Percentiles rank a stretch among this genome's conserved stretches.
These are phyloP conservation scores for Epinephelus coioides DNA, from an alignment of 2,797 vertebrate species.

Conservation along the genomic window DNA sequence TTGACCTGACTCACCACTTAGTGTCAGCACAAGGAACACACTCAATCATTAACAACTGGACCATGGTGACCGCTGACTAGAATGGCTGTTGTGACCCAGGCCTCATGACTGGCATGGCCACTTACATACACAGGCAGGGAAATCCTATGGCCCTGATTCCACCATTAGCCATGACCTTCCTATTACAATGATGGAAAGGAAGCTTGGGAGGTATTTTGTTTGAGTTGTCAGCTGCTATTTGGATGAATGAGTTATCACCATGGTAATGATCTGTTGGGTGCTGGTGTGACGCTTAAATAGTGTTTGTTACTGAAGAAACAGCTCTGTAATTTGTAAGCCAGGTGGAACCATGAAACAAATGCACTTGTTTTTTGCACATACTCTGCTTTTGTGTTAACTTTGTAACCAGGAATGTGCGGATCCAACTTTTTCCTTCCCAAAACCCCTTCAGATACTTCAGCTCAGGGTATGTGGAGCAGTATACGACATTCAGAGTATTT, in stretches of 20 bases:
- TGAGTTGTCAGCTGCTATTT: constrained; percentile 35
- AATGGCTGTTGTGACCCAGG: constrained; percentile 76
- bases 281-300: constrained; percentile 13
- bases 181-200: constrained; percentile 45
- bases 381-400: neutral
- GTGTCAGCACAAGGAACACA: constrained; percentile 79
- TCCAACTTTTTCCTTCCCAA: neutral
- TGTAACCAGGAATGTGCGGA: neutral
- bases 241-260: constrained; percentile 36
- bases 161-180: constrained; percentile 64
- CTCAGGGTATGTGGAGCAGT: neutral
- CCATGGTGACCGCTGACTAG: constrained; percentile 78
- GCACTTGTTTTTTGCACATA: constrained; percentile 5
- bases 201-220: constrained; percentile 56
- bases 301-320: constrained; percentile 7
- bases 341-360: neutral
- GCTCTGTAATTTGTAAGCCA: neutral
- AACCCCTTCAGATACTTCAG: neutral
- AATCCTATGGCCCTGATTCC: constrained; percentile 47
- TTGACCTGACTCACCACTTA: constrained; percentile 85
- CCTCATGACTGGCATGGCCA: constrained; percentile 73
- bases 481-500: too few species aligned
- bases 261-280: constrained; percentile 37
- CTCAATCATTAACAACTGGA: constrained; percentile 80
- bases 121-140: constrained; percentile 57